Evolutionary conservation across 2,113 vertebrate genomes (phyloP).

Genomic region (Delphinapterus leucas): DNA sequence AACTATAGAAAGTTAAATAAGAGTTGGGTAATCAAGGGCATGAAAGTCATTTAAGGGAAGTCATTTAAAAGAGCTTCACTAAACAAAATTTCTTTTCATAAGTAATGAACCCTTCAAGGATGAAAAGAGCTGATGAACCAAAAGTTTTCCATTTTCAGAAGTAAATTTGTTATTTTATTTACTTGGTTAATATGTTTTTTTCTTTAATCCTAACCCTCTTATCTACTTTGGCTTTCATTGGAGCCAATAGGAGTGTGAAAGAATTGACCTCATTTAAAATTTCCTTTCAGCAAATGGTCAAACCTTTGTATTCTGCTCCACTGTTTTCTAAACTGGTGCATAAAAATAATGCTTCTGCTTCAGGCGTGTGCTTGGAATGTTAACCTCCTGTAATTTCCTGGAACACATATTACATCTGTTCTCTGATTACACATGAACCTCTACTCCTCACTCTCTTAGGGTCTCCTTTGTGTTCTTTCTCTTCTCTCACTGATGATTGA

Average conservation of each 20-base stretch:
- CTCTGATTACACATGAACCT: background rate
- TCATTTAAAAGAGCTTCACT: slow-evolving; percentile 23
- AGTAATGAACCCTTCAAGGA: background rate
- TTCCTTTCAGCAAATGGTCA: slow-evolving; percentile 66
- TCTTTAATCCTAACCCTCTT: background rate
- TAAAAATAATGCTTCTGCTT: slow-evolving; percentile 57
- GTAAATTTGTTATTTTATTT: slow-evolving; percentile 26
- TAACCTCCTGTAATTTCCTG: background rate
- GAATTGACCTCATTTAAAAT: slow-evolving; percentile 67
- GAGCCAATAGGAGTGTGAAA: slow-evolving; percentile 47
- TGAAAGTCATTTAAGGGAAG: background rate
- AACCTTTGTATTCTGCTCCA: slow-evolving; percentile 59
- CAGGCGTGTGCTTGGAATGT: background rate
- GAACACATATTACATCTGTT: background rate
- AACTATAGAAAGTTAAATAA: slow-evolving; percentile 3
- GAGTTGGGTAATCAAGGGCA: background rate
- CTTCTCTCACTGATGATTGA: background rate
- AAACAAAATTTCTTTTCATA: slow-evolving; percentile 16
- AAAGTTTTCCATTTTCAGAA: slow-evolving; percentile 34
- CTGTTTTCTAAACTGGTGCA: slow-evolving; percentile 57
- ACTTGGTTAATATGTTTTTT: background rate
- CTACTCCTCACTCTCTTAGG: background rate
- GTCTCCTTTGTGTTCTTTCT: background rate
- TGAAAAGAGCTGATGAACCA: background rate
- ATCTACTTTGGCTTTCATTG: slow-evolving; percentile 38